phyloP scores from a whole-genome alignment of 2,888 invertebrate genomes.

The Torymus auratus region DNA sequence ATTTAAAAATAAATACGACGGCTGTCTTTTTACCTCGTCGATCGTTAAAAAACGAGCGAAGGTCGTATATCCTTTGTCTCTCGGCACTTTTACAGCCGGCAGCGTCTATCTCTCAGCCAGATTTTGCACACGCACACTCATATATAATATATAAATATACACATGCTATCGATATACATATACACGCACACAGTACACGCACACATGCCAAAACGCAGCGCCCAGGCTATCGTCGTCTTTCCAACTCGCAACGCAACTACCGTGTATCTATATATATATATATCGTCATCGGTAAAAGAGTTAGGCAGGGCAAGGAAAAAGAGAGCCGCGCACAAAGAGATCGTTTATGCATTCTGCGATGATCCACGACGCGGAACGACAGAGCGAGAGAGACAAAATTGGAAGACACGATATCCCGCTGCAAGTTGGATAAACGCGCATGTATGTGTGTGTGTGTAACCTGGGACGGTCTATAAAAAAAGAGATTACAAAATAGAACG shows the following conservation, averaged over 20 bases:
- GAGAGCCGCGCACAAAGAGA: slow-evolving; percentile 20
- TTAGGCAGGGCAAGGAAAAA: slow-evolving; percentile 10
- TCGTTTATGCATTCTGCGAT: slow-evolving; percentile 23
- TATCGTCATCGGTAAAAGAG: not conserved
- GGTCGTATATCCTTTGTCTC: slow-evolving; percentile 5
- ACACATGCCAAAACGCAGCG: slow-evolving; percentile 33
- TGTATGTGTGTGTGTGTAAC: not conserved
- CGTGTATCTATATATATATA: too few species aligned
- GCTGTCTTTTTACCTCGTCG: too few species aligned
- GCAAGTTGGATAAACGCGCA: too few species aligned
- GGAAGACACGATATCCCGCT: not conserved
- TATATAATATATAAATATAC: not conserved
- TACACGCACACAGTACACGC: slow-evolving; percentile 33
- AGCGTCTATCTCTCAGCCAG: not conserved
- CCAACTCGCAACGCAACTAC: slow-evolving; percentile 60
- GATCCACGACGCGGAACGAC: not conserved
- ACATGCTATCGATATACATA: not conserved
- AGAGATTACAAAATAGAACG: slow-evolving; percentile 9
- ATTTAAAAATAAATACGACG: too few species aligned
- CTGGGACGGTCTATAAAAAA: slow-evolving; percentile 32
- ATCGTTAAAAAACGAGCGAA: too few species aligned
- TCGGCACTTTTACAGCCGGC: not conserved
- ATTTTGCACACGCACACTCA: not conserved
- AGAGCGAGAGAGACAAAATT: slow-evolving; percentile 13
- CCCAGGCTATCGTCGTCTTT: slow-evolving; percentile 60